Percentiles rank a stretch among this genome's conserved stretches.
Conservation (phyloP, 2,113 vertebrate species). For the Smithornis capensis region DNA sequence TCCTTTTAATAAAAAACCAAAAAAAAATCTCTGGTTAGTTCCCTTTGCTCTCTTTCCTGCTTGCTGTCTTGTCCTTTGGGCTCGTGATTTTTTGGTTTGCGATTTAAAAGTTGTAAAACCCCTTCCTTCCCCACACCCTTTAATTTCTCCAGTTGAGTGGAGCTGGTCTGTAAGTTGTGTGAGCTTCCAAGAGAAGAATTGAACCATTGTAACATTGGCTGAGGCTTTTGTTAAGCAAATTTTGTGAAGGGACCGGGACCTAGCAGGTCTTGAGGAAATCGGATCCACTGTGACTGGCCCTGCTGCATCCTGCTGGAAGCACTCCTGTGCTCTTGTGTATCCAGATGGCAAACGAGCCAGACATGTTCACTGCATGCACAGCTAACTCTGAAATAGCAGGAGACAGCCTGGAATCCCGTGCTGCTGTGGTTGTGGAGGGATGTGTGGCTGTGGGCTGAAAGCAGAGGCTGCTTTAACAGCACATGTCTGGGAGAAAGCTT, state of each 20-base stretch:
- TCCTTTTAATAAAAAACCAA: not conserved
- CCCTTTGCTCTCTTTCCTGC: not conserved
- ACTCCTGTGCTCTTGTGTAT: not conserved
- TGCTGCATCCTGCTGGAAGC: not conserved
- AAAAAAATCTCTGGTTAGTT: not conserved
- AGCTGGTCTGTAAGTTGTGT: conserved; percentile 50
- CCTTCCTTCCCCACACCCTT: not conserved
- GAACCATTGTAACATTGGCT: conserved; percentile 54
- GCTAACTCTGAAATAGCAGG: not conserved
- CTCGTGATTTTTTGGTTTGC: not conserved
- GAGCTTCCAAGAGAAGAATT: conserved; percentile 70
- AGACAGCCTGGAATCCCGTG: not conserved
- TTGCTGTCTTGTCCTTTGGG: not conserved
- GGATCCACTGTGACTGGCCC: conserved; percentile 56
- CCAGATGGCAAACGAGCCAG: conserved; percentile 17
- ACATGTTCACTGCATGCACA: not conserved
- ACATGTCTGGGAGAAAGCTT: not conserved
- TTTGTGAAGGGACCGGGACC: conserved; percentile 69
- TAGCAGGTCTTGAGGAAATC: conserved; percentile 52
- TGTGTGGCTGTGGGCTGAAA: not conserved
- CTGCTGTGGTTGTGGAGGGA: not conserved
- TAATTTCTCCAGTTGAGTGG: conserved; percentile 20
- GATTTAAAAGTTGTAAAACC: not conserved
- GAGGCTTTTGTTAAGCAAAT: conserved; percentile 75
- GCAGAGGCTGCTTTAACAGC: not conserved